Base-by-base conservation (phyloP, 2,888 invertebrate genomes). In the Mesorhabditis sp. region DNA sequence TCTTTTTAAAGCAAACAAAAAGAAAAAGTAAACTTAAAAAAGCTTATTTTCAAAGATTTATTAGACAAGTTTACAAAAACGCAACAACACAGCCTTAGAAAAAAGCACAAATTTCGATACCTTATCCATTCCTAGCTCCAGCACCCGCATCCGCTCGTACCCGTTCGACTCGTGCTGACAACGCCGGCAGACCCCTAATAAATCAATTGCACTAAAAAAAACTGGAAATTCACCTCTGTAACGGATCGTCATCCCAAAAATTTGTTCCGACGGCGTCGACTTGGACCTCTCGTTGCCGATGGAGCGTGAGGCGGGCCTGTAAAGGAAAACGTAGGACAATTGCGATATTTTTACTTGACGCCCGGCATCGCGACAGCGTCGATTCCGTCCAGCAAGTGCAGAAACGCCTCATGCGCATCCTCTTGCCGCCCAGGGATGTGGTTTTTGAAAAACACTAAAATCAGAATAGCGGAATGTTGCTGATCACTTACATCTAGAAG, bases 351-450 rank as follows among this genome's bases (percentile, higher is more conserved):
- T 28, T 28, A 7, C 63, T 62, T 7, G 28, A 62, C 41, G n/a
- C 63, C 28, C 41, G 28, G 10, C 15, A 62, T 10, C 15, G 58
- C 58, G n/a, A 50, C n/a, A 50, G 76, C 76, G 15, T 82, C 82
- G 43, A 82, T 67, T 13, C 78, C 77, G 58, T 81, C 78, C 10
- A 82, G 70, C 66, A 82, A 66, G 42, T 83, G 72, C 10, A 76
- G 65, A 7, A 82, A 69, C 75, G 82, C 70, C 69, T 82, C 82
- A 67, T 82, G 82, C 2, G 82, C 82, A 67, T 82, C 82, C 68
- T 82, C 82, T 66, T 83, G 81, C 69, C 70, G 73, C 7, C 78
- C 74, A n/a, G 50, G 50, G 3, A 68, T 70, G 63, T 76, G 75
- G 4, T 69, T 67, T 3, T 76, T 76, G 68, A 78, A 78, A 58